Evolutionary conservation across 2,888 invertebrate species (phyloP).

Genomic region (Stenchaetothrips biformis): DNA sequence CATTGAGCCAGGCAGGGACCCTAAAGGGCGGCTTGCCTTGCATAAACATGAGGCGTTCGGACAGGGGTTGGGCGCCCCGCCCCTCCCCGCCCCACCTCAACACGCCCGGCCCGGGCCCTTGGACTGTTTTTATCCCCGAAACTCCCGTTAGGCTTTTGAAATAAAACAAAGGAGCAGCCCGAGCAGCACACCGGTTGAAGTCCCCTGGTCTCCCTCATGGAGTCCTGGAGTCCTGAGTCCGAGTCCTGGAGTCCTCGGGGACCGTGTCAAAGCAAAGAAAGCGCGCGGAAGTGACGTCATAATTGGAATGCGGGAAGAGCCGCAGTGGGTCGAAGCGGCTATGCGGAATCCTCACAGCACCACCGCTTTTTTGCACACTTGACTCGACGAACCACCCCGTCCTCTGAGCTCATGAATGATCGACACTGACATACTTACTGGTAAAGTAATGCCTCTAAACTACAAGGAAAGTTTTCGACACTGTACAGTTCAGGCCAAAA

Average conservation of each 20-base stretch:
- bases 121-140: slow-evolving; percentile 3
- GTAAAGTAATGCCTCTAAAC: too few relatives aligned
- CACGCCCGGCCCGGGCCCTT: neutral
- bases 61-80: neutral
- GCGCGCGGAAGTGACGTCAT: neutral
- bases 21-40: neutral
- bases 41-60: slow-evolving; percentile 3
- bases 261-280: neutral
- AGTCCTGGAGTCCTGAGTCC: too few relatives aligned
- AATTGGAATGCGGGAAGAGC: neutral
- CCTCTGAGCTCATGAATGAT: too few relatives aligned
- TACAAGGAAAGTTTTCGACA: too few relatives aligned
- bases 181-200: neutral
- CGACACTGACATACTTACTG: too few relatives aligned
- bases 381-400: too few relatives aligned
- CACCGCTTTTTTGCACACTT: too few relatives aligned
- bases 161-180: neutral
- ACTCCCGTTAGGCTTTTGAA: slow-evolving; percentile 16
- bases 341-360: too few relatives aligned
- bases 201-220: neutral
- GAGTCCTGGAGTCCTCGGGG: too few relatives aligned
- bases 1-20: too few relatives aligned
- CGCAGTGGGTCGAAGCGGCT: neutral
- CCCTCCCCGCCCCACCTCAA: neutral
- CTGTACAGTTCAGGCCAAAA: too few relatives aligned